phyloP scores from a whole-genome alignment of 1,140 invertebrate genomes.

The Drosophila azteca region DNA sequence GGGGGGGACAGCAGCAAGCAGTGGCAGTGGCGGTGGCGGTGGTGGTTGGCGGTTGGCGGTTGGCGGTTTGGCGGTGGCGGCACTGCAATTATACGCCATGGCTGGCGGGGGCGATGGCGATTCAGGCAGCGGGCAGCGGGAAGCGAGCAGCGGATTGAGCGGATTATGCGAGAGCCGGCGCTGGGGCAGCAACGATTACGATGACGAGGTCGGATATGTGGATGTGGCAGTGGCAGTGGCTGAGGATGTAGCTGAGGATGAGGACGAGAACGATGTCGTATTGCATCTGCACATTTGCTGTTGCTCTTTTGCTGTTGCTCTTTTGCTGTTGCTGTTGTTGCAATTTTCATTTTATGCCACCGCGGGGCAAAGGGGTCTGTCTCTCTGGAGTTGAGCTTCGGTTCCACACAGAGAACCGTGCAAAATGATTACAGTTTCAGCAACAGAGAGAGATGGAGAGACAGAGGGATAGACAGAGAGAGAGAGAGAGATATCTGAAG shows the following conservation, averaged over 20 bases:
- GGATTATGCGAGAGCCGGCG: conserved; percentile 71
- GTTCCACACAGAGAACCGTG: conserved; percentile 27
- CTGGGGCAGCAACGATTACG: conserved; percentile 61
- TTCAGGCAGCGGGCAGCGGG: conserved; percentile 26
- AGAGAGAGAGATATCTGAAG: conserved; percentile 14
- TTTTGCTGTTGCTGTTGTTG: conserved; percentile 48
- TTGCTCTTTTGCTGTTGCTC: conserved; percentile 26
- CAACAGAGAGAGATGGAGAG: neutral
- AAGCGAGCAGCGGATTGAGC: conserved; percentile 46
- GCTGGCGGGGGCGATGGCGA: conserved; percentile 40
- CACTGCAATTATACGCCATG: conserved; percentile 65
- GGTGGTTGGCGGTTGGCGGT: neutral
- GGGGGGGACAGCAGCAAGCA: too few relatives aligned
- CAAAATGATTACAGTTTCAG: conserved; percentile 72
- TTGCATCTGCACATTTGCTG: neutral
- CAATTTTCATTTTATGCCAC: conserved; percentile 72
- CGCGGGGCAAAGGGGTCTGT: conserved; percentile 39
- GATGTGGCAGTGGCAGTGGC: conserved; percentile 22
- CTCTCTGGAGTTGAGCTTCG: conserved; percentile 17
- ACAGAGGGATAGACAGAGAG: conserved; percentile 14
- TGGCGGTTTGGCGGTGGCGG: conserved; percentile 37
- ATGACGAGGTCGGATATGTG: conserved; percentile 42
- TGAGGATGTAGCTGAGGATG: neutral
- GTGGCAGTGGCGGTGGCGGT: neutral
- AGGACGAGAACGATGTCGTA: conserved; percentile 1